Conservation (phyloP, 2,888 invertebrate species). For the Brenthis hecate region DNA sequence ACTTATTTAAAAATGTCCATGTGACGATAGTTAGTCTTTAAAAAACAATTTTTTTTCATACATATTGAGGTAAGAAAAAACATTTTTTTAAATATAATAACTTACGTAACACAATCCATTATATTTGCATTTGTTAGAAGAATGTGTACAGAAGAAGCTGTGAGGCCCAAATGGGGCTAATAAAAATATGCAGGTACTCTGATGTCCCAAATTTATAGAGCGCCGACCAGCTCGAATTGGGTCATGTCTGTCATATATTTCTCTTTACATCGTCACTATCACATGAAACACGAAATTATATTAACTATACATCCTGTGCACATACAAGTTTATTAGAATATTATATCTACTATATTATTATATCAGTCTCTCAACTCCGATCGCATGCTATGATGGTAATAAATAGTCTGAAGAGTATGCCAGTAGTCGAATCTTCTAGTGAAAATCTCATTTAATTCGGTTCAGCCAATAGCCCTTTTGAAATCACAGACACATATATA, state of each 20-base stretch:
- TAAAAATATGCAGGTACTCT: slow-evolving; percentile 32
- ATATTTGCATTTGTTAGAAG: neutral
- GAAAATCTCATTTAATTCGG: too few species aligned
- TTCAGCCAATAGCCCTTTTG: too few species aligned
- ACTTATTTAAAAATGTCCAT: too few species aligned
- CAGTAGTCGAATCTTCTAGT: too few species aligned
- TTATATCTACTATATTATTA: neutral
- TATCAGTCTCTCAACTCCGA: too few species aligned
- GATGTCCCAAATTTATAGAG: slow-evolving; percentile 45
- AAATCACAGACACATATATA: too few species aligned
- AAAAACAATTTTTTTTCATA: too few species aligned
- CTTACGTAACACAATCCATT: neutral
- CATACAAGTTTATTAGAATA: neutral
- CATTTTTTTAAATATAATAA: too few species aligned
- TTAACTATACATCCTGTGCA: slow-evolving; percentile 40
- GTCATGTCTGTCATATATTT: slow-evolving; percentile 58
- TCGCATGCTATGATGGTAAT: too few species aligned
- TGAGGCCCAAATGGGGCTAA: slow-evolving; percentile 16
- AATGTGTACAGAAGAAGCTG: neutral
- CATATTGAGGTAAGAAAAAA: too few species aligned
- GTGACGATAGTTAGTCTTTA: too few species aligned
- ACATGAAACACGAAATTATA: slow-evolving; percentile 55
- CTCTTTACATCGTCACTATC: slow-evolving; percentile 44
- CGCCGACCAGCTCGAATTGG: slow-evolving; percentile 51
- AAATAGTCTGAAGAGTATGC: too few species aligned